These are phyloP conservation scores for Gobio gobio DNA, from an alignment of 2,113 vertebrate genomes.

Conservation along the genomic window DNA sequence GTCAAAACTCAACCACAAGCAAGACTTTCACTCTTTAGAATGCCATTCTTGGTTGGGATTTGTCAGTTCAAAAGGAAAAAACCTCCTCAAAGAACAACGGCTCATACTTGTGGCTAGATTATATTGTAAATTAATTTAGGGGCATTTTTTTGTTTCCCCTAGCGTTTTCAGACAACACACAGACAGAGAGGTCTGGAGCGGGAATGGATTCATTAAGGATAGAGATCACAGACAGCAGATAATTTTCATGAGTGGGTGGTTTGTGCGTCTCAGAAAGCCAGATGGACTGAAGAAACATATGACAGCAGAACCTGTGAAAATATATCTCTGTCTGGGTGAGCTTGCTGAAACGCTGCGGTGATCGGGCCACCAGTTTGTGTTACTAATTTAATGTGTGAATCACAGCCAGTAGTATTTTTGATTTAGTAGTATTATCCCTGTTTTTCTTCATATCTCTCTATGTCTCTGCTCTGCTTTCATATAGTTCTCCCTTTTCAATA, in stretches of 20 bases:
- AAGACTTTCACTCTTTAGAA: conserved; percentile 32
- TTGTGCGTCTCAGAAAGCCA: conserved; percentile 47
- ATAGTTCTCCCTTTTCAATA: not conserved
- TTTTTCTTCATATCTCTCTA: not conserved
- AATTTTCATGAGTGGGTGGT: conserved; percentile 15
- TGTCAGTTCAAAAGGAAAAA: conserved; percentile 68
- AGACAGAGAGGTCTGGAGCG: conserved; percentile 60
- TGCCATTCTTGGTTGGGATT: conserved; percentile 36
- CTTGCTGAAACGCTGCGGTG: not conserved
- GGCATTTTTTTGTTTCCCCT: conserved; percentile 57
- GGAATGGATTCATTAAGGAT: conserved; percentile 69
- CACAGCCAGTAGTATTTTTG: not conserved
- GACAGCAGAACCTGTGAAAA: conserved; percentile 46
- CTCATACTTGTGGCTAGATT: conserved; percentile 71
- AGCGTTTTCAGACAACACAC: conserved; percentile 64
- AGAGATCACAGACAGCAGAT: conserved; percentile 62
- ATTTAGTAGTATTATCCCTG: not conserved
- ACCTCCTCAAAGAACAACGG: conserved; percentile 53
- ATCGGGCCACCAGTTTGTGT: not conserved
- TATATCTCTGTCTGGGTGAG: conserved; percentile 19
- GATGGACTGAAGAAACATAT: conserved; percentile 48
- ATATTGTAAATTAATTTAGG: conserved; percentile 64
- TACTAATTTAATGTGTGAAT: not conserved
- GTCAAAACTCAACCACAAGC: not conserved
- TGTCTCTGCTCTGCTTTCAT: not conserved